Conservation (phyloP, 2,797 vertebrate species). For the Arvicola amphibius region DNA sequence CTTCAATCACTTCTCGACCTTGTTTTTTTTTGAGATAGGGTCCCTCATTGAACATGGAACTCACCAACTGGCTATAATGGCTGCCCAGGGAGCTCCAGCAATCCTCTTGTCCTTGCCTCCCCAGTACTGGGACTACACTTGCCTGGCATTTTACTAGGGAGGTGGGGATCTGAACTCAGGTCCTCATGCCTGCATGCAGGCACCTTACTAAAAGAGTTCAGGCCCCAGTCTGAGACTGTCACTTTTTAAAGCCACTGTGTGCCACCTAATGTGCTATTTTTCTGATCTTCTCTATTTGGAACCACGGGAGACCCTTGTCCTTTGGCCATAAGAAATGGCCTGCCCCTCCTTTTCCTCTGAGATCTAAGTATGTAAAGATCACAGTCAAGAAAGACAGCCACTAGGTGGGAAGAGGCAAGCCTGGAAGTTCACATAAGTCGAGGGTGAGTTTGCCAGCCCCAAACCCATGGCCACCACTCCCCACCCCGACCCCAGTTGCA, state of each 20-base stretch:
- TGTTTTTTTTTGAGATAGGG: neutral
- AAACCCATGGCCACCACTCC: fast-evolving
- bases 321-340: fast-evolving
- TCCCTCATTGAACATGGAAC: neutral
- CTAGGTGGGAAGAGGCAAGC: fast-evolving
- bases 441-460: fast-evolving
- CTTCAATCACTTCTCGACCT: neutral
- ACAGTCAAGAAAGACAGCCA: neutral
- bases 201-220: neutral
- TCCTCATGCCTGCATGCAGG: neutral
- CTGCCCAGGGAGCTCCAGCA: neutral
- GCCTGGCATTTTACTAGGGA: neutral
- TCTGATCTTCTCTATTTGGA: neutral
- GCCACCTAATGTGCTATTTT: neutral
- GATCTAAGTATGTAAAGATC: neutral
- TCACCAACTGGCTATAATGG: neutral
- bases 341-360: neutral
- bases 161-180: neutral
- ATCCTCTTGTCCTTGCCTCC: neutral
- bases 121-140: neutral
- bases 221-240: neutral
- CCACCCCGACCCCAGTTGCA: too few relatives aligned
- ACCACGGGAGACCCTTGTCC: fast-evolving
- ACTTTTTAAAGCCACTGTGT: neutral
- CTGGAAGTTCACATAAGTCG: too few relatives aligned